phyloP scores from a whole-genome alignment of 2,113 vertebrate genomes.

The Neolamprologus modestus region DNA sequence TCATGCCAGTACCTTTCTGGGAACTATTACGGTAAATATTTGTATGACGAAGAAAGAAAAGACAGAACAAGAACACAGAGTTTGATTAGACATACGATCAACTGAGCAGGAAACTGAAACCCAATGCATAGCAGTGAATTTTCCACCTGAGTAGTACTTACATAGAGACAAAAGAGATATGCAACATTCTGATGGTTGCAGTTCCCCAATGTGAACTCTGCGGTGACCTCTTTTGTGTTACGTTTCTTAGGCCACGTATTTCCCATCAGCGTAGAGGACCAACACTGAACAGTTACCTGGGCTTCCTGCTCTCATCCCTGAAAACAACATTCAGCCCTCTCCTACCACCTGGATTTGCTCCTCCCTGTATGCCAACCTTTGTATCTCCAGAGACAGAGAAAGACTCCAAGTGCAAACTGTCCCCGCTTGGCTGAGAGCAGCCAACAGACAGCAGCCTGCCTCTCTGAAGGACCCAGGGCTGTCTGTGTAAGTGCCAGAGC shows the following conservation, averaged over 20 bases:
- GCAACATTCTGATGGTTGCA: constrained; percentile 44
- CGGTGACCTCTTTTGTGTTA: constrained; percentile 25
- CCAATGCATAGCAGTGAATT: constrained; percentile 72
- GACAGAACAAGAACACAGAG: background rate
- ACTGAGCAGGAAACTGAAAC: constrained; percentile 47
- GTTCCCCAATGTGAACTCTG: constrained; percentile 12
- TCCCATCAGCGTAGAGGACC: constrained; percentile 26
- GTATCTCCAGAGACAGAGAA: constrained; percentile 51
- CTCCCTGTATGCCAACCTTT: constrained; percentile 58
- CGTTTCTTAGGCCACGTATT: constrained; percentile 12
- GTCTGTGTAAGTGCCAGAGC: constrained; percentile 58
- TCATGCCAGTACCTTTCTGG: constrained; percentile 11
- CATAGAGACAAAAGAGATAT: constrained; percentile 58
- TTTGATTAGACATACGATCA: constrained; percentile 33
- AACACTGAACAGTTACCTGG: constrained; percentile 26
- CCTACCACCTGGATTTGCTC: constrained; percentile 23
- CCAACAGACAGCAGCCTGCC: constrained; percentile 63
- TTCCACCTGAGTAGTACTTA: constrained; percentile 74
- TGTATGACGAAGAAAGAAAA: constrained; percentile 41
- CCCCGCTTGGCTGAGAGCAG: constrained; percentile 42
- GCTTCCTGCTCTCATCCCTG: constrained; percentile 40
- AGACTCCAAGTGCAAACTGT: constrained; percentile 67
- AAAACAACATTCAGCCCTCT: constrained; percentile 24
- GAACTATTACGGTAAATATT: constrained; percentile 28
- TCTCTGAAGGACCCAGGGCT: constrained; percentile 54